phyloP scores from a whole-genome alignment of 2,113 vertebrate species.

The Chelonoidis abingdonii region DNA sequence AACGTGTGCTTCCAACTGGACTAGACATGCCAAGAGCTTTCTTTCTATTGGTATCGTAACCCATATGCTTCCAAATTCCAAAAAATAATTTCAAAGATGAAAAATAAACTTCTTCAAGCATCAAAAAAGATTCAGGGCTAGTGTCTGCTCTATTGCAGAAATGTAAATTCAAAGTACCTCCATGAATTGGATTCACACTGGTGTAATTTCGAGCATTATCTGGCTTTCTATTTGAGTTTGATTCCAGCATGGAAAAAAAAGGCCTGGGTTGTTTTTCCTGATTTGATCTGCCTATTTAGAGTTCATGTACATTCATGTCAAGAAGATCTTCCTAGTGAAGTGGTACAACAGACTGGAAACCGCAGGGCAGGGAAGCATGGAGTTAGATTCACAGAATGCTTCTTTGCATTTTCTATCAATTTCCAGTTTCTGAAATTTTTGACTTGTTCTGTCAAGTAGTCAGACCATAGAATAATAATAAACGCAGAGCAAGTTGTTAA shows the following conservation, averaged over 20 bases:
- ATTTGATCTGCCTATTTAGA: not conserved
- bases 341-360: not conserved
- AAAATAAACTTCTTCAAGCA: not conserved
- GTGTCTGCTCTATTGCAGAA: not conserved
- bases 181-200: not conserved
- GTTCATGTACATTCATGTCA: not conserved
- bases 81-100: not conserved
- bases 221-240: not conserved
- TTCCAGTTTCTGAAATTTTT: not conserved
- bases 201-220: not conserved
- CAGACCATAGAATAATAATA: accelerated
- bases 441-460: not conserved
- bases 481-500: not conserved
- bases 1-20: not conserved
- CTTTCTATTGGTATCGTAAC: not conserved
- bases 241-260: not conserved
- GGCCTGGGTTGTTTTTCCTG: not conserved
- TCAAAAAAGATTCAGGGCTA: not conserved
- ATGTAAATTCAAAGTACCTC: not conserved
- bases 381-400: not conserved
- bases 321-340: not conserved
- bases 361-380: not conserved
- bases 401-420: not conserved
- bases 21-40: accelerated
- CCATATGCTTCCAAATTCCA: not conserved